Percentiles rank a stretch among this genome's conserved stretches.
Evolutionary conservation across 2,113 vertebrate species (phyloP).

Genomic region (Leptobrachium leishanense): DNA sequence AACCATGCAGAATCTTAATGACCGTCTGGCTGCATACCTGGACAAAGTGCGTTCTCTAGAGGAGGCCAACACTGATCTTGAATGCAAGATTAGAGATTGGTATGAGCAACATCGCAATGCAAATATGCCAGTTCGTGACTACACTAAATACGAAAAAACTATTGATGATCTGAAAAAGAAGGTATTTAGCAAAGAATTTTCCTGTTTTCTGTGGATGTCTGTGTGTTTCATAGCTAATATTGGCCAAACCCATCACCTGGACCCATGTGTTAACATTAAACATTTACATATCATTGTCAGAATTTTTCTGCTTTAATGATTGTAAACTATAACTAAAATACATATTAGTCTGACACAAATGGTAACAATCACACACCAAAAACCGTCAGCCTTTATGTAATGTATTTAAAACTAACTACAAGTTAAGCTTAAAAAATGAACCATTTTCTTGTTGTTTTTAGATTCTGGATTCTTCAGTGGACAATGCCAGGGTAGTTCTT

Average conservation of each 20-base stretch:
- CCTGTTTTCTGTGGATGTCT: too few species aligned
- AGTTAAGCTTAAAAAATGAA: too few species aligned
- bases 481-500: conserved; percentile 17
- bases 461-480: conserved; percentile 13
- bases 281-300: too few species aligned
- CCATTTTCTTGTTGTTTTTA: background rate
- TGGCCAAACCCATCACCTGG: too few species aligned
- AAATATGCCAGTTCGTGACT: conserved; percentile 51
- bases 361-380: too few species aligned
- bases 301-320: too few species aligned
- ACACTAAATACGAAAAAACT: conserved; percentile 63
- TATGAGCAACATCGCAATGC: conserved; percentile 67
- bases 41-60: conserved; percentile 64
- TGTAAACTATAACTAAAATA: too few species aligned
- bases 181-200: conserved; percentile 53
- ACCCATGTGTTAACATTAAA: too few species aligned
- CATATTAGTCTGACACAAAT: too few species aligned
- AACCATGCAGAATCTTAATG: conserved; percentile 73
- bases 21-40: conserved; percentile 71
- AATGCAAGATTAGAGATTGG: conserved; percentile 73
- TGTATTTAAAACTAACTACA: too few species aligned
- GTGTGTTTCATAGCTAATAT: too few species aligned
- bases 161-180: conserved; percentile 69
- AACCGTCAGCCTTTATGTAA: too few species aligned
- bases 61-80: conserved; percentile 62